A percentile compares a stretch with the other conserved stretches of the same genome.
phyloP scores from a whole-genome alignment of 2,888 invertebrate species.

The Muschampia plurimacula region DNA sequence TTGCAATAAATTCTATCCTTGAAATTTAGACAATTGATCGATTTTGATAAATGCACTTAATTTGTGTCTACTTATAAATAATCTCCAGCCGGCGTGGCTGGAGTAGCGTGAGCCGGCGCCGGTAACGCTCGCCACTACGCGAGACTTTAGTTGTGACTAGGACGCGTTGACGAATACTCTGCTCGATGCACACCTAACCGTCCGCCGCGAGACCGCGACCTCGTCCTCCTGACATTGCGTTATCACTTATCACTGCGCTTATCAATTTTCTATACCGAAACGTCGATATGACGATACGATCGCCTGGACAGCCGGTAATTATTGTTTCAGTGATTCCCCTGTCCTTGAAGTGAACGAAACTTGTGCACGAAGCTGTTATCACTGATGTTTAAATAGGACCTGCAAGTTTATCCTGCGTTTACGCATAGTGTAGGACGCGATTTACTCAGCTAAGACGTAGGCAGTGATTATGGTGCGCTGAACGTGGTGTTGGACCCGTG shows the following conservation, averaged over 20 bases:
- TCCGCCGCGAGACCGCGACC: slow-evolving; percentile 56
- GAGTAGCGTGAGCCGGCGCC: slow-evolving; percentile 72
- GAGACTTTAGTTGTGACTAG: slow-evolving; percentile 77
- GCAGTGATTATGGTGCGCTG: slow-evolving; percentile 81
- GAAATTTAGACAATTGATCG: slow-evolving; percentile 53
- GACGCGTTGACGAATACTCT: slow-evolving; percentile 80
- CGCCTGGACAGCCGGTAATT: slow-evolving; percentile 46
- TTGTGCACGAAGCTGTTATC: slow-evolving; percentile 25
- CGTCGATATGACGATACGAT: slow-evolving; percentile 60
- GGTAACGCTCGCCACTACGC: slow-evolving; percentile 55
- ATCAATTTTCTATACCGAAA: slow-evolving; percentile 61
- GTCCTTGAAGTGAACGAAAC: slow-evolving; percentile 55
- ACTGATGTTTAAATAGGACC: slow-evolving; percentile 47
- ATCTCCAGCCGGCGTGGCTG: slow-evolving; percentile 67
- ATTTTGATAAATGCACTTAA: slow-evolving; percentile 66
- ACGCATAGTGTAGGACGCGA: slow-evolving; percentile 51
- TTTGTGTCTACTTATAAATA: slow-evolving; percentile 71
- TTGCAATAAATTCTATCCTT: slow-evolving; percentile 14
- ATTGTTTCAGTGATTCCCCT: slow-evolving; percentile 50
- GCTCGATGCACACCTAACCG: slow-evolving; percentile 56
- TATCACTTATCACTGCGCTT: slow-evolving; percentile 66
- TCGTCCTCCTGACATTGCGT: slow-evolving; percentile 73
- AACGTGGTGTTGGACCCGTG: slow-evolving; percentile 71
- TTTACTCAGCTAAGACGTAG: slow-evolving; percentile 68
- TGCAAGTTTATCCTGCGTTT: slow-evolving; percentile 63